Evolutionary conservation across 2,888 invertebrate genomes (phyloP), one percentile per base, ranked within the genome.

Genomic region (Spisula subtruncata): DNA sequence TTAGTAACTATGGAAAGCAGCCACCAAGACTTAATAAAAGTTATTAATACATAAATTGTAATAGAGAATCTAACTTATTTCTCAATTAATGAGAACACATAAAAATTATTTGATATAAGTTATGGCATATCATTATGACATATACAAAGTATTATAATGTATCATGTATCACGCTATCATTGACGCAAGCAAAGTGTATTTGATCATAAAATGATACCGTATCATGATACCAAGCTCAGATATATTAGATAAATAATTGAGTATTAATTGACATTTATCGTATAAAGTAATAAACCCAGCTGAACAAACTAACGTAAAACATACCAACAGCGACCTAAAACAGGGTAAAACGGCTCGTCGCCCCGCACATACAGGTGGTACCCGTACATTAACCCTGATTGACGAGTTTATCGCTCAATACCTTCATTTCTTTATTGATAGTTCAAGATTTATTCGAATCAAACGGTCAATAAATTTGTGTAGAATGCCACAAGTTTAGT

Each of bases 381-480:
- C 25, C 8, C 4, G 35, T 75, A 75, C 6, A 32, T 75, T 14
- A 32, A 75, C 2, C 32, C 5, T 32, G 32, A 75, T 75, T 32
- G 32, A 75, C 35, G 75, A 35, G 32, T 4, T 18, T 32, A 32
- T 35, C 35, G 35, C 16, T 18, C 32, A 75, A 75, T n/a, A 75
- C 29, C 75, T 18, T 35, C 35, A 18, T 75, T 32, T 16, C 75
- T 75, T 75, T 25, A 75, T 35, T 35, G 75, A n/a, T 71, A 18
- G 16, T 32, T 32, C 12, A 2, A 18, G 14, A 32, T 75, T 75
- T 75, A 75, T 75, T 32, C 14, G 35, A 75, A 32, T 35, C 75
- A 32, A 75, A 18, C 35, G 75, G 29, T 75, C 16, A 35, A 75
- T 75, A 75, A 75, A 75, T 75, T 41, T 75, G 18, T 71, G 75